phyloP scores from a whole-genome alignment of 2,113 vertebrate species.

The Pterocles gutturalis region DNA sequence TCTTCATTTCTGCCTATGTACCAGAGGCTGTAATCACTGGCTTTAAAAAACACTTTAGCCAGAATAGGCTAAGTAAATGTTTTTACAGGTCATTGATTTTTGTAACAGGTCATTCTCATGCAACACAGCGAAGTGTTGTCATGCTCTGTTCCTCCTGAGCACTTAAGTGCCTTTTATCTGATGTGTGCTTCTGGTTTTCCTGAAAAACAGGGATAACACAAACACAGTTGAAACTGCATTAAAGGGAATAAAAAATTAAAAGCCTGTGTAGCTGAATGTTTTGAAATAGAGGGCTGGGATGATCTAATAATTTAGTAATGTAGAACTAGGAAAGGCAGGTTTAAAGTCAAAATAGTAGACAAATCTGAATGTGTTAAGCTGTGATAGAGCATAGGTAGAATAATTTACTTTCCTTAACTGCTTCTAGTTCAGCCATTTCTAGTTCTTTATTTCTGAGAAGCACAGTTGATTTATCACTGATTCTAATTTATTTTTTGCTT shows the following conservation, averaged over 20 bases:
- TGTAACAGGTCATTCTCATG: not conserved
- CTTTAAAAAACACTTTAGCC: not conserved
- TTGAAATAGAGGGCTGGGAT: not conserved
- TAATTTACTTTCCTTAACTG: not conserved
- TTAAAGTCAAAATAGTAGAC: not conserved
- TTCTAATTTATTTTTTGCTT: not conserved
- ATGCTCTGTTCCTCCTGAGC: not conserved
- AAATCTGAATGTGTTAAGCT: not conserved
- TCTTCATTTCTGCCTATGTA: accelerated
- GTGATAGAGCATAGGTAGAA: no score
- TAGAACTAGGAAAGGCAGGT: not conserved
- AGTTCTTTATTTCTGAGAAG: not conserved
- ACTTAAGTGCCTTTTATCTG: not conserved
- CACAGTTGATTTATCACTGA: not conserved
- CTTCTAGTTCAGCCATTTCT: not conserved
- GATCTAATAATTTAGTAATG: not conserved
- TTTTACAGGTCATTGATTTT: not conserved
- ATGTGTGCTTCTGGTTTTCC: not conserved
- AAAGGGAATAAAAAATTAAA: not conserved
- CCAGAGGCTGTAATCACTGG: not conserved
- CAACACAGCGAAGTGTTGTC: accelerated
- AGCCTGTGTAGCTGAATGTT: not conserved
- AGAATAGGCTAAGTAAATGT: not conserved
- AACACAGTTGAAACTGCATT: not conserved
- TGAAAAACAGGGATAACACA: not conserved